Conservation (phyloP, 2,888 invertebrate species). For the Acrobasis suavella region DNA sequence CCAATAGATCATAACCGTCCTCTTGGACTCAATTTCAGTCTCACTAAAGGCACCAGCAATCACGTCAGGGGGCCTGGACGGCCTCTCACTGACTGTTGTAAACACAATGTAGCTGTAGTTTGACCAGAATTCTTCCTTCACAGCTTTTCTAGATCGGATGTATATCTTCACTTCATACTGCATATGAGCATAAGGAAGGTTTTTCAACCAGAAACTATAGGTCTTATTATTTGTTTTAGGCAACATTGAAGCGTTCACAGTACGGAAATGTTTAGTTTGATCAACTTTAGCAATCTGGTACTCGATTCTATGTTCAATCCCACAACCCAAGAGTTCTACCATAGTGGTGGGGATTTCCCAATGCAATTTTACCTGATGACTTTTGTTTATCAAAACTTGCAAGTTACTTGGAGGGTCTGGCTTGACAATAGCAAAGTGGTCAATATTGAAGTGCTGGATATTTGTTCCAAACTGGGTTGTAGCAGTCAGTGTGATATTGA, state of each 20-base stretch:
- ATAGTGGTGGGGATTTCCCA: conserved; percentile 68
- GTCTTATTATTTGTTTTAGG: conserved; percentile 57
- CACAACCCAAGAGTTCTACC: conserved; percentile 56
- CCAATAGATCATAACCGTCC: conserved; percentile 90
- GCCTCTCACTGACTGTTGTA: conserved; percentile 83
- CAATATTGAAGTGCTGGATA: conserved; percentile 76
- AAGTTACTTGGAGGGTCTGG: conserved; percentile 59
- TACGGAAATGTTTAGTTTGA: conserved; percentile 64
- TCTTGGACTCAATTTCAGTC: conserved; percentile 71
- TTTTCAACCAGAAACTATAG: conserved; percentile 72
- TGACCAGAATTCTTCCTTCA: conserved; percentile 86
- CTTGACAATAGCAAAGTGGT: conserved; percentile 81
- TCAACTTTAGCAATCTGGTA: conserved; percentile 77
- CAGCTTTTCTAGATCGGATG: conserved; percentile 81
- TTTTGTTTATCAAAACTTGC: conserved; percentile 48
- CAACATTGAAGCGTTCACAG: conserved; percentile 59
- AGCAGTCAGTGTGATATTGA: conserved; percentile 83
- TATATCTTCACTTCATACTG: conserved; percentile 88
- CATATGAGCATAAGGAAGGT: conserved; percentile 85
- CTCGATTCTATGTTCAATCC: conserved; percentile 69
- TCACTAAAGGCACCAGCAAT: conserved; percentile 89
- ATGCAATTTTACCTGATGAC: conserved; percentile 63
- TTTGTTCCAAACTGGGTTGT: conserved; percentile 84
- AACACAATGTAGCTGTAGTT: conserved; percentile 83
- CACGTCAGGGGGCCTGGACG: conserved; percentile 86